Percentiles rank a stretch among this genome's conserved stretches.
These are phyloP conservation scores for Nyctibius bracteatus DNA, from an alignment of 2,113 vertebrate species.

Conservation along the genomic window DNA sequence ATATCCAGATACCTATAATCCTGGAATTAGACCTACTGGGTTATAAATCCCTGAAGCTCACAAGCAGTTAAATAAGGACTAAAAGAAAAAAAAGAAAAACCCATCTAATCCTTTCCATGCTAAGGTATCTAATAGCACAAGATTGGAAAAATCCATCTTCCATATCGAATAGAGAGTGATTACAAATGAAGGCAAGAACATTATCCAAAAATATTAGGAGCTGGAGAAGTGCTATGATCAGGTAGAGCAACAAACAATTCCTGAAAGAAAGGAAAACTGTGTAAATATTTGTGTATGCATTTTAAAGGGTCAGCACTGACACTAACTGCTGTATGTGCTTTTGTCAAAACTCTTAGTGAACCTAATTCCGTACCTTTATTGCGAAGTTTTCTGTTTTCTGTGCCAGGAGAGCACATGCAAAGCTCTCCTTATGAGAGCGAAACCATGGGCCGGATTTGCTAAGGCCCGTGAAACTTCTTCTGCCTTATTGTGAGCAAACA, in stretches of 20 bases:
- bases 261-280: neutral
- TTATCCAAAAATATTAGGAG: slow-evolving; percentile 38
- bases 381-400: neutral
- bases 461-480: neutral
- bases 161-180: slow-evolving; percentile 19
- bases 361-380: neutral
- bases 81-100: slow-evolving; percentile 51
- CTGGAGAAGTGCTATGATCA: neutral
- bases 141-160: slow-evolving; percentile 58
- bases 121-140: slow-evolving; percentile 51
- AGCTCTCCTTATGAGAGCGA: neutral
- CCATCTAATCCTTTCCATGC: slow-evolving; percentile 55
- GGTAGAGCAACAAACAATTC: slow-evolving; percentile 1
- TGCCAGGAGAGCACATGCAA: neutral
- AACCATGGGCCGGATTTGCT: neutral
- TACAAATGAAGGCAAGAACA: slow-evolving; percentile 37
- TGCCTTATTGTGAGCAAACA: neutral
- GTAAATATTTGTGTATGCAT: neutral
- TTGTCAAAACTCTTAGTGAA: neutral
- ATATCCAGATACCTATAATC: slow-evolving; percentile 61
- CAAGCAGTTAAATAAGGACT: slow-evolving; percentile 56
- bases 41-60: slow-evolving; percentile 53
- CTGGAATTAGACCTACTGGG: slow-evolving; percentile 59
- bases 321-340: neutral
- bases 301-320: neutral